These are phyloP conservation scores for Drosophila santomea DNA, from an alignment of 1,140 invertebrate species.

Conservation along the genomic window DNA sequence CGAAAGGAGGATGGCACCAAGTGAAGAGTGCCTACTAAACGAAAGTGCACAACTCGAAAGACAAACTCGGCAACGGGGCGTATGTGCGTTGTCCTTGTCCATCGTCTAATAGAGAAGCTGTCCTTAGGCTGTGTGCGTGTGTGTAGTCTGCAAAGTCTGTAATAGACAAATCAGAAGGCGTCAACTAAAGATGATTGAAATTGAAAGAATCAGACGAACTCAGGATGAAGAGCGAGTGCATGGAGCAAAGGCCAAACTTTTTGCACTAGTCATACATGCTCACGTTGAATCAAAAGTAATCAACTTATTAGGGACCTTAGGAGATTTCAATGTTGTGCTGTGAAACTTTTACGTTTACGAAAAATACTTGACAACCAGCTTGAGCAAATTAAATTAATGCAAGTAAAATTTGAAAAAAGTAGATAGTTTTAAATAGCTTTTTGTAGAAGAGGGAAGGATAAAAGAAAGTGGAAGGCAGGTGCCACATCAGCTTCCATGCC, in stretches of 20 bases:
- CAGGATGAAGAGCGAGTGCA: neutral
- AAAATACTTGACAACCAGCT: no score
- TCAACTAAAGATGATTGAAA: slow-evolving; percentile 52
- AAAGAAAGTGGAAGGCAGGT: no score
- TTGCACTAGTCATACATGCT: slow-evolving; percentile 3
- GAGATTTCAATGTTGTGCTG: neutral
- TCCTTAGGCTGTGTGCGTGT: slow-evolving; percentile 32
- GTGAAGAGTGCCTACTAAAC: slow-evolving; percentile 47
- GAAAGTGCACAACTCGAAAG: slow-evolving; percentile 57
- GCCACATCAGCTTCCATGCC: neutral
- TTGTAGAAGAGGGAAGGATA: no score
- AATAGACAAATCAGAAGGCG: slow-evolving; percentile 45
- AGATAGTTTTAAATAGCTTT: no score
- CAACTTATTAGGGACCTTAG: slow-evolving; percentile 1
- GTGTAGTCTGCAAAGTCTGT: slow-evolving; percentile 28
- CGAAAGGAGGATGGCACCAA: neutral
- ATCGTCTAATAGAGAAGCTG: slow-evolving; percentile 44
- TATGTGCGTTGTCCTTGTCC: slow-evolving; percentile 34
- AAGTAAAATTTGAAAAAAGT: no score
- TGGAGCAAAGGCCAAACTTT: slow-evolving; percentile 19
- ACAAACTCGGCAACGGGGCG: slow-evolving; percentile 46
- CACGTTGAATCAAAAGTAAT: slow-evolving; percentile 21
- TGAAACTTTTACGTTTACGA: neutral
- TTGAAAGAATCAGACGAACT: slow-evolving; percentile 7
- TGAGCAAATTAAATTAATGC: no score